phyloP scores from a whole-genome alignment of 1,140 invertebrate species.

The Ruditapes philippinarum region DNA sequence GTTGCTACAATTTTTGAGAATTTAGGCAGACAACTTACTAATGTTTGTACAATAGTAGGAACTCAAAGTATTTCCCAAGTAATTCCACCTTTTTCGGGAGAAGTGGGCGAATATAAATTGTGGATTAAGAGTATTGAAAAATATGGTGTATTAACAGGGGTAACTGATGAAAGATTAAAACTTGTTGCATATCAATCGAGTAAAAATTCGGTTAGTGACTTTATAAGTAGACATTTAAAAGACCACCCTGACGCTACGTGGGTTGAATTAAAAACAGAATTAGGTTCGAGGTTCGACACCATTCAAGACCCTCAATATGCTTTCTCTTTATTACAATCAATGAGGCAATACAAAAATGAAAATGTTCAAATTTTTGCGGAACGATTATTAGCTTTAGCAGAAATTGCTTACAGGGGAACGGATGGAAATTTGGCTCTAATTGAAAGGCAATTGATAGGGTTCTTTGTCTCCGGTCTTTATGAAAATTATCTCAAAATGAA shows the following conservation, averaged over 20 bases:
- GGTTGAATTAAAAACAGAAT: too few species aligned
- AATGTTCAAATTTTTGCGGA: not conserved
- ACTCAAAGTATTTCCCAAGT: not conserved
- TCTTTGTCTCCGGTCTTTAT: not conserved
- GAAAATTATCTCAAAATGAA: not conserved
- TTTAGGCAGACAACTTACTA: not conserved
- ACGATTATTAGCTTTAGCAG: not conserved
- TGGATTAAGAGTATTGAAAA: constrained; percentile 5
- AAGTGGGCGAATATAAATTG: not conserved
- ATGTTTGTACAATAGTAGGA: not conserved
- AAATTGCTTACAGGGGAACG: not conserved
- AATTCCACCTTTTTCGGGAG: not conserved
- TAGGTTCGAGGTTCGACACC: too few species aligned
- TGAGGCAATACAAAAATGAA: not conserved
- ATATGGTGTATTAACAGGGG: too few species aligned
- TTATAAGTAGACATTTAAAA: not conserved
- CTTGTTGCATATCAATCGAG: too few species aligned
- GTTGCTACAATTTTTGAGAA: too few species aligned
- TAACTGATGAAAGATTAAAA: too few species aligned
- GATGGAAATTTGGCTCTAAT: not conserved
- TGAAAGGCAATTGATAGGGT: not conserved
- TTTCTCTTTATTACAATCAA: not conserved
- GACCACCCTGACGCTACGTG: too few species aligned
- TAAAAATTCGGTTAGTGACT: too few species aligned
- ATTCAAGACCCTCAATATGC: too few species aligned